Conservation (phyloP, 2,113 vertebrate species). For the human region DNA sequence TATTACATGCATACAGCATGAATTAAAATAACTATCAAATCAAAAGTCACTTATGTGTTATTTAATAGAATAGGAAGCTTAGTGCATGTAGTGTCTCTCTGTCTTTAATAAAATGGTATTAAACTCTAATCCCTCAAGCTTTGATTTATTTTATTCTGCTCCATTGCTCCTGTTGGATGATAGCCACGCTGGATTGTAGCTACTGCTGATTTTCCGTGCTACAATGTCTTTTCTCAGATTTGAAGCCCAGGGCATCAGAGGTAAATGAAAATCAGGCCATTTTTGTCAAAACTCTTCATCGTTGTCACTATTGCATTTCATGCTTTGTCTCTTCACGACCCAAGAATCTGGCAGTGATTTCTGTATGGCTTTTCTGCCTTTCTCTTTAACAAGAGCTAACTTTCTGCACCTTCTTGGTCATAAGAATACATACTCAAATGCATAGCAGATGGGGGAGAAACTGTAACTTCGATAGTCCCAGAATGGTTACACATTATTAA, state of each 20-base stretch:
- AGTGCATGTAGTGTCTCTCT: background rate
- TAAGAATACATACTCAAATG: background rate
- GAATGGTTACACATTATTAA: background rate
- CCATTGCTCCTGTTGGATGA: background rate
- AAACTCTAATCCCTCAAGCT: background rate
- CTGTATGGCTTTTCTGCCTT: background rate
- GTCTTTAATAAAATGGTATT: background rate
- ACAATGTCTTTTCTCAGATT: background rate
- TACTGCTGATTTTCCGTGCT: background rate
- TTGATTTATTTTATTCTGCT: background rate
- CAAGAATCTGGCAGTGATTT: background rate
- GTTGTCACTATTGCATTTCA: background rate
- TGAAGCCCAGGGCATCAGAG: background rate
- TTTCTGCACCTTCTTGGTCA: background rate
- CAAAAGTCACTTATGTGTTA: background rate
- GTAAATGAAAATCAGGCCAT: background rate
- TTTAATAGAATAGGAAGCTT: background rate
- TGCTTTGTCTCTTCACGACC: background rate
- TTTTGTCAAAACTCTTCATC: conserved; percentile 3
- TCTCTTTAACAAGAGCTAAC: background rate
- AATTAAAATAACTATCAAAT: background rate
- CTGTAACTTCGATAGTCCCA: background rate
- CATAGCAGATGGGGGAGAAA: background rate
- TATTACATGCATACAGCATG: background rate
- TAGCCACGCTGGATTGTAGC: rapidly evolving